A percentile compares a stretch with the other conserved stretches of the same genome.
phyloP scores from a whole-genome alignment of 2,797 vertebrate species.

The Pterois miles region DNA sequence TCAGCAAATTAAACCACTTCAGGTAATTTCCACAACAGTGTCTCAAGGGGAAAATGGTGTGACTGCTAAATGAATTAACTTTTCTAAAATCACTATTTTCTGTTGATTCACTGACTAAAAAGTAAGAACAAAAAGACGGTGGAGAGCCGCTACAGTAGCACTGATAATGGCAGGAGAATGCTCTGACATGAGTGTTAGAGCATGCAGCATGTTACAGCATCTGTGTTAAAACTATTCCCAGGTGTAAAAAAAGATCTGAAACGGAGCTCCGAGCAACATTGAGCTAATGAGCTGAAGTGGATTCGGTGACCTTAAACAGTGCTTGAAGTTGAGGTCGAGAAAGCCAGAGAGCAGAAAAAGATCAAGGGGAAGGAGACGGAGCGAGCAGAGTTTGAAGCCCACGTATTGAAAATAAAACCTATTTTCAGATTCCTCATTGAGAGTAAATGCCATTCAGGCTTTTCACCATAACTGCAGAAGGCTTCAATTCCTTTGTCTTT shows the following conservation, averaged over 20 bases:
- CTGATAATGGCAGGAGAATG: not conserved
- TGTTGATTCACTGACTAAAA: not conserved
- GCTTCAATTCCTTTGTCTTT: not conserved
- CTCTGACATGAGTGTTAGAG: not conserved
- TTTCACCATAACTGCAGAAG: not conserved
- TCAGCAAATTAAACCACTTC: no score
- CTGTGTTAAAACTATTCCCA: not conserved
- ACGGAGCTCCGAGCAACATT: not conserved
- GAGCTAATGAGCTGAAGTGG: conserved; percentile 36
- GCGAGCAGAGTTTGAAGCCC: not conserved
- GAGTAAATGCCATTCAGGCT: conserved; percentile 13
- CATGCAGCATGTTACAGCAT: not conserved
- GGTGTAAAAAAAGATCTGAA: conserved; percentile 12
- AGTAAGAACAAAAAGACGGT: not conserved
- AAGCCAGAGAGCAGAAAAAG: not conserved
- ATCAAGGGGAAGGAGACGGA: not conserved
- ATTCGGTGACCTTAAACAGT: not conserved
- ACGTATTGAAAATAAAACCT: not conserved
- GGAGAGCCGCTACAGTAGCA: not conserved
- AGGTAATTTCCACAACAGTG: not conserved
- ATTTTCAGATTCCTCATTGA: conserved; percentile 14
- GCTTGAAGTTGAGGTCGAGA: not conserved
- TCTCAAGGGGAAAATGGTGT: not conserved
- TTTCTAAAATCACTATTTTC: not conserved
- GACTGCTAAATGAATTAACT: not conserved